phyloP scores from a whole-genome alignment of 2,797 vertebrate species.

The Phrynocephalus guinanensis region DNA sequence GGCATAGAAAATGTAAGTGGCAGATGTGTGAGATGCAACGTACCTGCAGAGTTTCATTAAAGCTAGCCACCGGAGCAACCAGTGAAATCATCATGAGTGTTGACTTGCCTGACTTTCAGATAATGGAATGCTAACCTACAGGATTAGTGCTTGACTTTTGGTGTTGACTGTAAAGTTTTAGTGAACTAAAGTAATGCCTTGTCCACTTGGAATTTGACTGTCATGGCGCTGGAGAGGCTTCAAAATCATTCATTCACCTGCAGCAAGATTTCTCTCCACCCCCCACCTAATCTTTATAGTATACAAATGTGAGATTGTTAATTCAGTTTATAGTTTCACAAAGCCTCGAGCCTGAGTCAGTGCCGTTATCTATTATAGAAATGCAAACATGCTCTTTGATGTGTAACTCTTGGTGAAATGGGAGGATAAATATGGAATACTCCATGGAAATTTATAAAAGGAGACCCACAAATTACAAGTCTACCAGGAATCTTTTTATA shows the following conservation, averaged over 20 bases:
- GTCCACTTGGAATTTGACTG: constrained; percentile 30
- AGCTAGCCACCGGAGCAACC: background rate
- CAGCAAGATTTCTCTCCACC: constrained; percentile 65
- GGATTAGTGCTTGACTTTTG: background rate
- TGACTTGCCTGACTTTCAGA: background rate
- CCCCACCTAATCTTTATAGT: constrained; percentile 67
- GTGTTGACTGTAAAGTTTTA: background rate
- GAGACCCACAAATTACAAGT: constrained; percentile 68
- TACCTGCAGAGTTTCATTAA: background rate
- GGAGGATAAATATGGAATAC: constrained; percentile 76
- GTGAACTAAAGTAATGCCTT: constrained; percentile 34
- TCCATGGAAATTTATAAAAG: constrained; percentile 69
- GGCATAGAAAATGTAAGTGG: background rate
- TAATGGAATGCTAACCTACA: background rate
- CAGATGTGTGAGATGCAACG: background rate
- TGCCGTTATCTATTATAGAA: constrained; percentile 81
- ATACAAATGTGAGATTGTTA: constrained; percentile 79
- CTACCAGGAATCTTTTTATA: constrained; percentile 48
- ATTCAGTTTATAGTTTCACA: constrained; percentile 79
- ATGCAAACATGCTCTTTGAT: constrained; percentile 83
- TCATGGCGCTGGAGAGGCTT: constrained; percentile 51
- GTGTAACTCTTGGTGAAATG: constrained; percentile 79
- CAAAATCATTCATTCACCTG: constrained; percentile 69
- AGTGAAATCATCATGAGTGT: background rate
- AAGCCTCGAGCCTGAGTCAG: constrained; percentile 79